phyloP scores from a whole-genome alignment of 2,888 invertebrate genomes.

The Limnephilus lunatus region DNA sequence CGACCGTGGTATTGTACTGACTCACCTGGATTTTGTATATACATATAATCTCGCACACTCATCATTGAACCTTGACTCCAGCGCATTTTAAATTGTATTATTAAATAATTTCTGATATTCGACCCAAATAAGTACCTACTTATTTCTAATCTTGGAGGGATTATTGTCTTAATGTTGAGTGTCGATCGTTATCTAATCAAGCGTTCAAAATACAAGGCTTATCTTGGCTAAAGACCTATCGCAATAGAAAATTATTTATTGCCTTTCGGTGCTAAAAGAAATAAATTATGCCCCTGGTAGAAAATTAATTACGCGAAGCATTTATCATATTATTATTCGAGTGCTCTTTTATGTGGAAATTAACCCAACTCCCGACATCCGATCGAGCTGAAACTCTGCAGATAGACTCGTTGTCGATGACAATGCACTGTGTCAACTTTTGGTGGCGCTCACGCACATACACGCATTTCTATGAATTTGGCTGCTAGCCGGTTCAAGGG shows the following conservation, averaged over 20 bases:
- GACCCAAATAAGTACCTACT: neutral
- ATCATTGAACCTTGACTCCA: neutral
- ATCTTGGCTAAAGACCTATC: neutral
- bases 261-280: too few relatives aligned
- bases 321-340: too few relatives aligned
- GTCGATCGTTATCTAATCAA: neutral
- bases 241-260: neutral
- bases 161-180: neutral
- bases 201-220: neutral
- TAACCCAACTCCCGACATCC: too few relatives aligned
- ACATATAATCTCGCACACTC: neutral
- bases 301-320: neutral
- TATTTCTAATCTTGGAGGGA: neutral
- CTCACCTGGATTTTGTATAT: neutral
- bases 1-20: too few relatives aligned
- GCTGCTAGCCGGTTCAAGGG: too few relatives aligned
- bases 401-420: too few relatives aligned
- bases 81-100: neutral
- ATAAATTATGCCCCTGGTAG: too few relatives aligned
- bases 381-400: too few relatives aligned
- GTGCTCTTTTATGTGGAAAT: too few relatives aligned
- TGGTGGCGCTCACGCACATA: too few relatives aligned
- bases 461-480: too few relatives aligned
- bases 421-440: too few relatives aligned
- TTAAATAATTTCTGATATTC: neutral